A percentile compares a stretch with the other conserved stretches of the same genome.
These are phyloP conservation scores for Acanthacorydalis orientalis DNA, from an alignment of 2,888 invertebrate genomes.

Conservation along the genomic window DNA sequence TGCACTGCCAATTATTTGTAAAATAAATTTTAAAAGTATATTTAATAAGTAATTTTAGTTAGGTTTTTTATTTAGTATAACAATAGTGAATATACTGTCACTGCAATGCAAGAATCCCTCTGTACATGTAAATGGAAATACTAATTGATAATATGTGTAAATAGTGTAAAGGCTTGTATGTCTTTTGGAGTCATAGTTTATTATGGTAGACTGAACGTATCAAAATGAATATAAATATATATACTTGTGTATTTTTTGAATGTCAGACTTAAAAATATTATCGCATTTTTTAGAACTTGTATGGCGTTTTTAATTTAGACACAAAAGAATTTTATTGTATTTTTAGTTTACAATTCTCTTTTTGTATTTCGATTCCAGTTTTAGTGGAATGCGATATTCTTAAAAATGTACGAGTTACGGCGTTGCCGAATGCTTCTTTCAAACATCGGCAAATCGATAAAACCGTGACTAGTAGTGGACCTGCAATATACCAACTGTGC, in stretches of 20 bases:
- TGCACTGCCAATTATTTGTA: not conserved
- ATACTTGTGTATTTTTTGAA: constrained; percentile 27
- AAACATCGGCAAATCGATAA: not conserved
- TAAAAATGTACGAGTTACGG: not conserved
- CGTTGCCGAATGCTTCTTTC: not conserved
- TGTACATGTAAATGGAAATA: constrained; percentile 2
- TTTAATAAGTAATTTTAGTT: not conserved
- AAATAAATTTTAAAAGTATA: not conserved
- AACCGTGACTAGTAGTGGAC: not conserved
- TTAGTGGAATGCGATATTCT: constrained; percentile 26
- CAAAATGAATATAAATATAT: constrained; percentile 11
- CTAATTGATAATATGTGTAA: constrained; percentile 14
- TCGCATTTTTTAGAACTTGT: constrained; percentile 12
- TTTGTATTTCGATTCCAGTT: constrained; percentile 25
- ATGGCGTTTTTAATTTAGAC: constrained; percentile 13
- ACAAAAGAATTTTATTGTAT: constrained; percentile 11
- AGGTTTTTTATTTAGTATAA: not conserved
- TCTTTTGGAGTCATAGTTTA: constrained; percentile 23
- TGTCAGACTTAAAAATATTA: constrained; percentile 20
- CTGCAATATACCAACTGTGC: not conserved
- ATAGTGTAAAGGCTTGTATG: constrained; percentile 29
- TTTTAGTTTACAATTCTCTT: constrained; percentile 9
- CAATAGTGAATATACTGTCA: not conserved
- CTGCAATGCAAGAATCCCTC: constrained; percentile 1
- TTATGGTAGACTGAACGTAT: constrained; percentile 26